These are phyloP conservation scores for Eueides isabella DNA, from an alignment of 1,140 invertebrate species.

Conservation along the genomic window DNA sequence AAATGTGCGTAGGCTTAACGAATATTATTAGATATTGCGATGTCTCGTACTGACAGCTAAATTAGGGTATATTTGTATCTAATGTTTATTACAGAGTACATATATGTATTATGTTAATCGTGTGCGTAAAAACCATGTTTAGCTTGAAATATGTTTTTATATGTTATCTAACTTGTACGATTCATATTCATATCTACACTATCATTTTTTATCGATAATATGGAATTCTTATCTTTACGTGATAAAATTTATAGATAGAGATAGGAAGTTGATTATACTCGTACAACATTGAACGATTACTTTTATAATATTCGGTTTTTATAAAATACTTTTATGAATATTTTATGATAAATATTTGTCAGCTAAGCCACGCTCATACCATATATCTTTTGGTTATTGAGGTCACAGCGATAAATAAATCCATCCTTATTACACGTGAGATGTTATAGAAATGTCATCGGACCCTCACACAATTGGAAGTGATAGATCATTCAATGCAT, in stretches of 20 bases:
- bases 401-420: conserved; percentile 57
- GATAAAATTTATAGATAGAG: background rate
- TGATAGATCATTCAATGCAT: conserved; percentile 47
- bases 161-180: background rate
- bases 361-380: background rate
- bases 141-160: background rate
- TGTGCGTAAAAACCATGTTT: background rate
- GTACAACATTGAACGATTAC: background rate
- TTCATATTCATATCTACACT: background rate
- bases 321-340: background rate
- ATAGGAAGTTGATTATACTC: conserved; percentile 7
- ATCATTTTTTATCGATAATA: background rate
- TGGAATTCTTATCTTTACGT: background rate
- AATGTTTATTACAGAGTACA: background rate
- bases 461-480: conserved; percentile 53
- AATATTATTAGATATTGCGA: background rate
- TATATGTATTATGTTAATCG: background rate
- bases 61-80: background rate
- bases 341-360: background rate
- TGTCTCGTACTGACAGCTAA: background rate
- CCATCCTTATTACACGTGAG: conserved; percentile 59
- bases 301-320: background rate
- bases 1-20: conserved; percentile 9
- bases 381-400: conserved; percentile 36
- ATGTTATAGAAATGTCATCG: conserved; percentile 49